Evolutionary conservation across 2,113 vertebrate species (phyloP), one percentile per base, ranked within the genome.

Genomic region (Gobiocypris rarus): DNA sequence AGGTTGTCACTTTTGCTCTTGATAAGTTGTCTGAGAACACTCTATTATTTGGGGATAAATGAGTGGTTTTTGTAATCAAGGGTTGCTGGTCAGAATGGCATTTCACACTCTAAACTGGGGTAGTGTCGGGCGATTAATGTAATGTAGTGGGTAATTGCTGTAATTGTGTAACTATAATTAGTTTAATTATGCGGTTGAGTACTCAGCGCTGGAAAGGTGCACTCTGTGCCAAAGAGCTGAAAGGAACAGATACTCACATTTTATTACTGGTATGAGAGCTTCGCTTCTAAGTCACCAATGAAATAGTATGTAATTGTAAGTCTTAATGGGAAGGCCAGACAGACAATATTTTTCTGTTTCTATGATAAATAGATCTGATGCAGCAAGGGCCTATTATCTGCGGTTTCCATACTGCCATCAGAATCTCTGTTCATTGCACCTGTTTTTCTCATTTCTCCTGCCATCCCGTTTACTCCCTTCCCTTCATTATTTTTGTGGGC

Each of bases 141-240:
- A 88, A 84, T 88, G 75, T 77, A 80, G 41, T 80, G 56, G 80
- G 69, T 89, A 83, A 87, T 89, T 89, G 82, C 84, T 81, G 82
- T 89, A 85, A 89, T 87, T 85, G 82, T 85, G 61, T 85, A 86
- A 86, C 82, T 80, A 83, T 87, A 87, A 87, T 89, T 87, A 75
- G 82, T 89, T 86, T 86, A 89, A 89, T 89, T 87, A 87, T 86
- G 82, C 83, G 61, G 77, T 89, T 75, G 86, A 89, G 84, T 84
- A 89, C 82, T 86, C 83, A 9, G 80, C 81, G 56, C 69, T 76
- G 75, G 77, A 85, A 85, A 75, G 80, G 26, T 80, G 59, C 58
- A 67, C 9, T 59, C 77, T 65, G 54, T 75, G 75, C 74, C 86
- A 85, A 71, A 71, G 81, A 75, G 58, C 54, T 58, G 67, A 78